Evolutionary conservation across 2,797 vertebrate genomes (phyloP), one percentile per base, ranked within the genome.

Genomic region (Fundulus diaphanus): DNA sequence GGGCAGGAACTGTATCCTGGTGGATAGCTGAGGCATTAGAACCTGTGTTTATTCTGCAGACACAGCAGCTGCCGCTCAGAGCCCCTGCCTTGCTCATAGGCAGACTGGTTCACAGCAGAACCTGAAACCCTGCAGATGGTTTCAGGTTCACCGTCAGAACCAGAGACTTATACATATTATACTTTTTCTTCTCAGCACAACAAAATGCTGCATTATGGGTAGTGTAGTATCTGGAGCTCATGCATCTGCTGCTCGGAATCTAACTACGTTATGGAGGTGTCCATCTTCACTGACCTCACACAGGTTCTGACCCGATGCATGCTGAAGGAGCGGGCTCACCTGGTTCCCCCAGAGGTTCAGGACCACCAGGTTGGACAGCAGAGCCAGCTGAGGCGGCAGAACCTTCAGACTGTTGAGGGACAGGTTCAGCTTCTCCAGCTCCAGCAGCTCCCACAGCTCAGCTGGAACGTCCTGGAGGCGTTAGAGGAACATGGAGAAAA

Each of bases 361-460:
- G n/a, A 98, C 96, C 70, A 96, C 96, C 22, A 98, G 91, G 85
- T 95, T 95, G n/a, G 96, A 95, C 66, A 99, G 94, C 76, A 86
- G 91, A 5, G 91, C 94, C 79, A 98, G 84, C 0, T 94, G 93
- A 2, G 97, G 85, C 11, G 96, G 94, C 65, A 98, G 92, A 5
- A 69, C 27, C 48, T 87, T 89, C 72, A 98, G 91, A n/a, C 90
- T 94, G 84, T 99, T 99, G 46, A 94, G 93, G 3, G 97, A 98
- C 73, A 98, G 85, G 67, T 98, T 98, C 82, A 99, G 93, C 84
- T 97, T 98, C 89, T 98, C 95, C 68, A 99, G 86, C 80, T 98
- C 96, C 0, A 88, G 73, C 88, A 98, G 87, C 76, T 96, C 95
- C 96, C 96, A 98, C 72, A 98, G 75, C 67, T 97, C 96, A 46